A percentile compares a stretch with the other conserved stretches of the same genome.
phyloP scores from a whole-genome alignment of 1,140 invertebrate genomes.

The Mesaphorura yosii region DNA sequence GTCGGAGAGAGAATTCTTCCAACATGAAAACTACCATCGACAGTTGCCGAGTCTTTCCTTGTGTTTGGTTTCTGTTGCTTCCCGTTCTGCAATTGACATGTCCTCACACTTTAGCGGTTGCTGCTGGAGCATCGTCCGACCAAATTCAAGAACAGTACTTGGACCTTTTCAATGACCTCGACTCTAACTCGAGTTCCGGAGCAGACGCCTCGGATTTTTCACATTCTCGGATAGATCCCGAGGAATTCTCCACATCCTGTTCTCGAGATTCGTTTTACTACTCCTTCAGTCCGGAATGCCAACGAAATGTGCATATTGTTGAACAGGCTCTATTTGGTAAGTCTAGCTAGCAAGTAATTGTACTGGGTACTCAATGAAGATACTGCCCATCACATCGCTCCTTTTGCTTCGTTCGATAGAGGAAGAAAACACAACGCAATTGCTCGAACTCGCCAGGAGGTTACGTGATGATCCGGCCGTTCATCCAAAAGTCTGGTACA shows the following conservation, averaged over 20 bases:
- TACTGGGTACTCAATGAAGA: too few species aligned
- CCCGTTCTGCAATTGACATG: too few species aligned
- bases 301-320: not conserved
- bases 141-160: not conserved
- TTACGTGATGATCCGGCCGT: not conserved
- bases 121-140: too few species aligned
- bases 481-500: not conserved
- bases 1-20: too few species aligned
- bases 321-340: not conserved
- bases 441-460: not conserved
- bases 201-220: too few species aligned
- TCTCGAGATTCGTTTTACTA: not conserved
- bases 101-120: too few species aligned
- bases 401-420: too few species aligned
- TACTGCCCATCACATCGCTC: not conserved
- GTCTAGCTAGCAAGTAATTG: not conserved
- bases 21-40: too few species aligned
- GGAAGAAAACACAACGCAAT: not conserved
- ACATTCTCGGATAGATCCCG: too few species aligned
- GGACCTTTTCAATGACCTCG: not conserved
- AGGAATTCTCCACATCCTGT: not conserved
- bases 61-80: too few species aligned
- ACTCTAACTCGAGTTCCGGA: not conserved
- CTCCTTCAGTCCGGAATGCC: not conserved
- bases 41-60: too few species aligned